Base-by-base conservation (phyloP, 1,140 invertebrate genomes). In the Pantala flavescens region DNA sequence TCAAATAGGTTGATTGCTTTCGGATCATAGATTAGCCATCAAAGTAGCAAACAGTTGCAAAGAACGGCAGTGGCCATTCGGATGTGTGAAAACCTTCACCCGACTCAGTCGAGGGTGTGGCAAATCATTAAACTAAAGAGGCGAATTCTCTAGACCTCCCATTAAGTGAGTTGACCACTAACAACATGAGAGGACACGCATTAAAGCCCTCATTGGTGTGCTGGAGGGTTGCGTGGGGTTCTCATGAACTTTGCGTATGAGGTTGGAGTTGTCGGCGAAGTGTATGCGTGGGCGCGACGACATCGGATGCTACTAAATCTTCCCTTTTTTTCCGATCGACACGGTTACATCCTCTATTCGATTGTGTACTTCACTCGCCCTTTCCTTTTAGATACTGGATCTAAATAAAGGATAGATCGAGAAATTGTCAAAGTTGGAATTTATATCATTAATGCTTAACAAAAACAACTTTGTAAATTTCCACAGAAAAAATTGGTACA, bases 1-100 rank as follows among this genome's bases (percentile, higher is more conserved):
- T 63, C 49, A 63, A 63, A 63, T 63, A 63, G 49, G 49, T 21
- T 63, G 49, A 63, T 63, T 63, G 49, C 5, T 63, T 63, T 63
- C 49, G 3, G 16, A 63, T 12, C 49, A 19, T 1, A 63, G 49
- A 63, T 63, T 7, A 63, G 49, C 28, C 9, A 36, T 36, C 28
- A 36, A 9, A 36, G 9, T 2, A 9, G 28, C 9, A 63, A 21
- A 63, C 9, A 11, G 43, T 16, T 49, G 16, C 43, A 19, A 63
- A 63, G 49, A 63, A 21, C 49, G 28, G 28, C 28, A 36, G 28
- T 12, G 49, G 3, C 49, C 49, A 63, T 63, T 21, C 49, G 14
- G 49, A 63, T 63, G 49, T 63, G 49, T 63, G 1, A 63, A 63
- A 63, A 19, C 49, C 49, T 21, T 63, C 49, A 21, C 49, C 49